Evolutionary conservation across 2,888 invertebrate species (phyloP).

Genomic region (Cyaniris semiargus): DNA sequence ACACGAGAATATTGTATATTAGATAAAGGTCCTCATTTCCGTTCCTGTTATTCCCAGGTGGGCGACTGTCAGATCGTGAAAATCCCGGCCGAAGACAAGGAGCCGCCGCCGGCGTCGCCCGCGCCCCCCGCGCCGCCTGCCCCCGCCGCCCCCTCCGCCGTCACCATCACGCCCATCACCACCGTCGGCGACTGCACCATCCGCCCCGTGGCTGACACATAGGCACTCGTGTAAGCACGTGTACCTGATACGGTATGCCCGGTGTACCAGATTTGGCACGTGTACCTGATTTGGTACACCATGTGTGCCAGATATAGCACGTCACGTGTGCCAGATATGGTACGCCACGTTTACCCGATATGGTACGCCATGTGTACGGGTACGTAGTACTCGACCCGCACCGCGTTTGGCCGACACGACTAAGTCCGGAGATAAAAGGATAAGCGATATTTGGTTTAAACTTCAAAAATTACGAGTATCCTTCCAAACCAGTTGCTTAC

Average conservation of each 20-base stretch:
- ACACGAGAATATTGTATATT: no score
- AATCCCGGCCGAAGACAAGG: conserved; percentile 62
- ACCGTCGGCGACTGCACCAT: conserved; percentile 77
- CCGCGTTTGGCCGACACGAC: background rate
- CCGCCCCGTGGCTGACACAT: conserved; percentile 70
- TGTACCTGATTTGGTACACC: background rate
- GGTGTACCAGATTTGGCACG: background rate
- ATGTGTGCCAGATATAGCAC: background rate
- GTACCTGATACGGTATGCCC: no score
- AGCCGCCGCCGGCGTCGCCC: conserved; percentile 50
- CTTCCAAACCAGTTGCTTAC: background rate
- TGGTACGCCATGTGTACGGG: background rate
- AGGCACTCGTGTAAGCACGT: conserved; percentile 43
- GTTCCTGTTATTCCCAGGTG: conserved; percentile 39
- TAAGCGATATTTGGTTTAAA: background rate
- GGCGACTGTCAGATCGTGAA: conserved; percentile 78
- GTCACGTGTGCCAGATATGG: background rate
- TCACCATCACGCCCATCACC: conserved; percentile 73
- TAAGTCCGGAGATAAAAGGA: background rate
- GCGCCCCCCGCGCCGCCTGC: conserved; percentile 47
- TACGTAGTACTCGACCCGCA: background rate
- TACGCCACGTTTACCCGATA: background rate
- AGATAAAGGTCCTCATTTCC: no score
- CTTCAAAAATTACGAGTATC: background rate
- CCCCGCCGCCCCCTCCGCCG: conserved; percentile 58